A percentile compares a stretch with the other conserved stretches of the same genome.
phyloP scores from a whole-genome alignment of 2,888 invertebrate species.

The Zonitis immaculata region DNA sequence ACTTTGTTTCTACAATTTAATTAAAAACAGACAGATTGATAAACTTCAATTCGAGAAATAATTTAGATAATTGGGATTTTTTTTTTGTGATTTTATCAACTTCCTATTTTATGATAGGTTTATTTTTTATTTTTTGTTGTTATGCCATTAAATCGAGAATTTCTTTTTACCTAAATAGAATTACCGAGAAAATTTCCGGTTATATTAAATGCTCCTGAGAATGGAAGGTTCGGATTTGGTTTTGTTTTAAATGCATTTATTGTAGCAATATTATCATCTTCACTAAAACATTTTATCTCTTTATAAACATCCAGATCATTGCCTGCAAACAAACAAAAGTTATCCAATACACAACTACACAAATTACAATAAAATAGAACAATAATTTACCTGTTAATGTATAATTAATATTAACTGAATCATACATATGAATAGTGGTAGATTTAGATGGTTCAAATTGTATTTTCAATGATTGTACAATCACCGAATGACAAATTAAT shows the following conservation, averaged over 20 bases:
- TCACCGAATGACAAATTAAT: slow-evolving; percentile 33
- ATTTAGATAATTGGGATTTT: no score
- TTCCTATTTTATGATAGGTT: no score
- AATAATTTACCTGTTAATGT: slow-evolving; percentile 20
- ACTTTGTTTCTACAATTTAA: no score
- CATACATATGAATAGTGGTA: slow-evolving; percentile 37
- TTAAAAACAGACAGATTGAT: no score
- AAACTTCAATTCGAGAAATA: no score
- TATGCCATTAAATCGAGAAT: not conserved
- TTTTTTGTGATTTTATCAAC: no score
- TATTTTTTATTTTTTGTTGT: no score
- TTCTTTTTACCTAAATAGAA: not conserved
- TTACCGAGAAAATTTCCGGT: slow-evolving; percentile 44
- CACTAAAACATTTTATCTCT: slow-evolving; percentile 13
- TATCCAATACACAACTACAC: no score
- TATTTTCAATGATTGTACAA: slow-evolving; percentile 33
- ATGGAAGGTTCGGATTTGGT: slow-evolving; percentile 3
- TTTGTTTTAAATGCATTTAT: slow-evolving; percentile 7
- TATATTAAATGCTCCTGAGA: slow-evolving; percentile 36
- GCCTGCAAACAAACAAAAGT: not conserved
- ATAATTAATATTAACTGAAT: slow-evolving; percentile 30
- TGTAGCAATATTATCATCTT: slow-evolving; percentile 16
- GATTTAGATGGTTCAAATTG: slow-evolving; percentile 33
- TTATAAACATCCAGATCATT: not conserved
- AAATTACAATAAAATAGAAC: no score